These are phyloP conservation scores for Xestoiulus laeticollis DNA, from an alignment of 2,888 invertebrate species.

Conservation along the genomic window DNA sequence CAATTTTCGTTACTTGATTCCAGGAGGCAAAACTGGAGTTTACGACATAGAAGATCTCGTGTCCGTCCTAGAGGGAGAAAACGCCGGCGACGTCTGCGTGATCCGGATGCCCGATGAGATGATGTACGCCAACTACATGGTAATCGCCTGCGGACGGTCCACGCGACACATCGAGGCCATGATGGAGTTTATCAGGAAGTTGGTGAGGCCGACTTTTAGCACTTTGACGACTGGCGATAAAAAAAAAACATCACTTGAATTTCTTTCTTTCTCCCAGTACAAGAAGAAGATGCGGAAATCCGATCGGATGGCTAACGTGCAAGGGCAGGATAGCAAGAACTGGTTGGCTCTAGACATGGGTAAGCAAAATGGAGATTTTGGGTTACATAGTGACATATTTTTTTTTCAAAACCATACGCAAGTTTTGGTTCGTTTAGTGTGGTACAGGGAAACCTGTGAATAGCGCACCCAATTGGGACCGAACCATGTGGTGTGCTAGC, in stretches of 20 bases:
- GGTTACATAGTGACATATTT: background rate
- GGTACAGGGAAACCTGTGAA: too few species aligned
- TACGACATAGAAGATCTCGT: slow-evolving; percentile 89
- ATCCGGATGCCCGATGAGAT: slow-evolving; percentile 77
- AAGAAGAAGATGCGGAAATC: background rate
- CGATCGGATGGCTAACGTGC: background rate
- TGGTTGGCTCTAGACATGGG: slow-evolving; percentile 47
- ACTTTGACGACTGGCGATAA: too few species aligned
- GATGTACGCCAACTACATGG: slow-evolving; percentile 85
- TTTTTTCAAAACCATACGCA: too few species aligned
- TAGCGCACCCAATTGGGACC: too few species aligned
- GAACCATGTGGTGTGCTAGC: too few species aligned
- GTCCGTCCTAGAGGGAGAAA: slow-evolving; percentile 78
- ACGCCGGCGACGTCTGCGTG: slow-evolving; percentile 82
- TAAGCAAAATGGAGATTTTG: background rate
- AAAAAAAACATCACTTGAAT: too few species aligned
- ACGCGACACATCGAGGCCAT: slow-evolving; percentile 63
- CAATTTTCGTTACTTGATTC: background rate
- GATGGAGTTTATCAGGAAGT: slow-evolving; percentile 58
- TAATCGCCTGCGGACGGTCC: slow-evolving; percentile 73
- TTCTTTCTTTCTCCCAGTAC: slow-evolving; percentile 23
- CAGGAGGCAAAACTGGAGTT: slow-evolving; percentile 85
- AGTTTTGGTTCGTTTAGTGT: too few species aligned
- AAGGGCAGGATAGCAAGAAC: background rate
- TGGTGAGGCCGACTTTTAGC: too few species aligned